These are phyloP conservation scores for Stenolophus ochropezus DNA, from an alignment of 2,888 invertebrate species.

Conservation along the genomic window DNA sequence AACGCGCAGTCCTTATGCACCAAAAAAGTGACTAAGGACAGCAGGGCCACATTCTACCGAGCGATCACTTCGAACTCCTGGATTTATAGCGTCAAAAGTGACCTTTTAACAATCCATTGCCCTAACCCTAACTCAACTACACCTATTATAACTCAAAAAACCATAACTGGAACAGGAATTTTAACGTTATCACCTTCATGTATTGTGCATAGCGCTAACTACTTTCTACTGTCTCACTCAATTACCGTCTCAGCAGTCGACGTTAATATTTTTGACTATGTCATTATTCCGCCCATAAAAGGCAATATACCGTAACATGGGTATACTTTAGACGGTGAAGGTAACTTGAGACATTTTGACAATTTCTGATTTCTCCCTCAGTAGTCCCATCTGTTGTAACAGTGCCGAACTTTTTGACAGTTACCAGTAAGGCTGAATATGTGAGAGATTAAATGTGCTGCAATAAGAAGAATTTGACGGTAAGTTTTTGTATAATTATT, in stretches of 20 bases:
- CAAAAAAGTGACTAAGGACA: background rate
- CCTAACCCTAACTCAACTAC: background rate
- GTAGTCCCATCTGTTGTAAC: no score
- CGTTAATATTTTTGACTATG: background rate
- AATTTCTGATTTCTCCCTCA: no score
- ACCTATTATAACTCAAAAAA: background rate
- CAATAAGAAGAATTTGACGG: no score
- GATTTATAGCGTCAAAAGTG: slow-evolving; percentile 11
- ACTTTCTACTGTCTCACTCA: slow-evolving; percentile 5
- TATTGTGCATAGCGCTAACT: slow-evolving; percentile 10
- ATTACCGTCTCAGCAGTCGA: background rate
- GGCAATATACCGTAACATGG: no score
- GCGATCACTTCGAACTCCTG: background rate
- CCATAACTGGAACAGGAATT: slow-evolving; percentile 9
- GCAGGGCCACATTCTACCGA: background rate
- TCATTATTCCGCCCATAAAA: no score
- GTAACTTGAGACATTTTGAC: no score
- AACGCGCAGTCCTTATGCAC: background rate
- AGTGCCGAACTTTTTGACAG: no score
- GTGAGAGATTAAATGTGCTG: no score
- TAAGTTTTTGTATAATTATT: no score
- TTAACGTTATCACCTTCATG: background rate
- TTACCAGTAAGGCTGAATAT: no score
- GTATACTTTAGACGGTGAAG: no score
- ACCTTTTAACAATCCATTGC: slow-evolving; percentile 10